These are phyloP conservation scores for Ciconia boyciana DNA, from an alignment of 2,113 vertebrate species.

Conservation along the genomic window DNA sequence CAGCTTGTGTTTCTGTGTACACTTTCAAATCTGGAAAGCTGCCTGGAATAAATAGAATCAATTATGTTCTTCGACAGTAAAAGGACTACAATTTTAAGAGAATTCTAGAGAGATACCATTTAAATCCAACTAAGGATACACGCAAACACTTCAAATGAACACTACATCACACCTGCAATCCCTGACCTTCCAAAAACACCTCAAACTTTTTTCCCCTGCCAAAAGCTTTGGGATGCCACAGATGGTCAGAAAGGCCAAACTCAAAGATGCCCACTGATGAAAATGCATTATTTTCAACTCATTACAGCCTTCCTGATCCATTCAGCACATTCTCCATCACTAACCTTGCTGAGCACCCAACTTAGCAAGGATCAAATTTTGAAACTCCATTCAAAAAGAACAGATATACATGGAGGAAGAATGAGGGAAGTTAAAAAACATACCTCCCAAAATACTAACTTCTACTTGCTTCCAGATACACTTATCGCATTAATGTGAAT, in stretches of 20 bases:
- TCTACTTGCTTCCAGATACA: neutral
- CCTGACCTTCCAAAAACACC: neutral
- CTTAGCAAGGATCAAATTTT: neutral
- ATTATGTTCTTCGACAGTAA: conserved; percentile 39
- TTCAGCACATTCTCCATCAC: neutral
- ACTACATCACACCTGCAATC: neutral
- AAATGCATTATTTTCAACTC: neutral
- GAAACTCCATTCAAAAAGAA: neutral
- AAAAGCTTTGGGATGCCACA: neutral
- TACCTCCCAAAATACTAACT: neutral
- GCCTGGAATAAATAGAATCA: conserved; percentile 49
- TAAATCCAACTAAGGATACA: neutral
- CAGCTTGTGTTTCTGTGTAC: conserved; percentile 58
- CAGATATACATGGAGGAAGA: neutral
- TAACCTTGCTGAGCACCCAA: neutral
- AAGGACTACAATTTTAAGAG: conserved; percentile 4
- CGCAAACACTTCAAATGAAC: neutral
- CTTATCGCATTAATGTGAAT: neutral
- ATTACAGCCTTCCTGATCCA: neutral
- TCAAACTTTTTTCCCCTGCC: neutral
- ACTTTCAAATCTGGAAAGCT: conserved; percentile 48
- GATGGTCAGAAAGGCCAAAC: neutral
- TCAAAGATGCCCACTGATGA: neutral
- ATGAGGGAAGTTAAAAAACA: neutral
- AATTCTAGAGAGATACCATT: neutral